phyloP scores from a whole-genome alignment of 2,888 invertebrate species.

The Caenorhabditis becei region DNA sequence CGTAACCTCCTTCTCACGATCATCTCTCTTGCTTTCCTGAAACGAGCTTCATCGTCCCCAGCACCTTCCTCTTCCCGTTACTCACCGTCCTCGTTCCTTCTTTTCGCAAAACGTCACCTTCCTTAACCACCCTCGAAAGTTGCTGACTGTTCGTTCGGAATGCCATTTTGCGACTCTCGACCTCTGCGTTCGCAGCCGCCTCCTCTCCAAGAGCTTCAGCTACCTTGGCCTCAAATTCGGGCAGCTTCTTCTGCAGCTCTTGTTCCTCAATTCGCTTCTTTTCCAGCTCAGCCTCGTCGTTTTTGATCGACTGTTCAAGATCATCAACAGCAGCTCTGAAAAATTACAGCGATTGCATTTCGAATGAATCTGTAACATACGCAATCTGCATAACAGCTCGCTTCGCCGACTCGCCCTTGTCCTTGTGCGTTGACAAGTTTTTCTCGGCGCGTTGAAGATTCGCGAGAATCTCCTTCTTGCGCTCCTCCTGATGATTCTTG shows the following conservation, averaged over 20 bases:
- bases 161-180: constrained; percentile 57
- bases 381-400: constrained; percentile 19
- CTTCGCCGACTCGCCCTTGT: constrained; percentile 29
- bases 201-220: constrained; percentile 17
- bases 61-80: neutral
- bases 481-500: constrained; percentile 64
- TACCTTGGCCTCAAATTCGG: constrained; percentile 8
- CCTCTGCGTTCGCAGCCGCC: constrained; percentile 50
- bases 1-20: constrained; percentile 7
- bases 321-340: constrained; percentile 37
- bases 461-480: constrained; percentile 47
- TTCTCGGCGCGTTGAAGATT: constrained; percentile 18
- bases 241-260: neutral
- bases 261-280: too few relatives aligned
- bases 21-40: constrained; percentile 20
- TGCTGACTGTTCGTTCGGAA: constrained; percentile 41
- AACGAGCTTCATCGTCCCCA: neutral
- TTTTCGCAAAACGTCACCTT: constrained; percentile 46
- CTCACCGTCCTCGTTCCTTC: constrained; percentile 49
- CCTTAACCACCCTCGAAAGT: constrained; percentile 34
- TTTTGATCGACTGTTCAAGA: constrained; percentile 23
- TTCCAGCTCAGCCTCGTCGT: constrained; percentile 19
- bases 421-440: constrained; percentile 18
- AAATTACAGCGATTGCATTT: neutral
- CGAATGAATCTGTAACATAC: neutral